Evolutionary conservation across 2,113 vertebrate species (phyloP).

Genomic region (Myotis lucifugus): DNA sequence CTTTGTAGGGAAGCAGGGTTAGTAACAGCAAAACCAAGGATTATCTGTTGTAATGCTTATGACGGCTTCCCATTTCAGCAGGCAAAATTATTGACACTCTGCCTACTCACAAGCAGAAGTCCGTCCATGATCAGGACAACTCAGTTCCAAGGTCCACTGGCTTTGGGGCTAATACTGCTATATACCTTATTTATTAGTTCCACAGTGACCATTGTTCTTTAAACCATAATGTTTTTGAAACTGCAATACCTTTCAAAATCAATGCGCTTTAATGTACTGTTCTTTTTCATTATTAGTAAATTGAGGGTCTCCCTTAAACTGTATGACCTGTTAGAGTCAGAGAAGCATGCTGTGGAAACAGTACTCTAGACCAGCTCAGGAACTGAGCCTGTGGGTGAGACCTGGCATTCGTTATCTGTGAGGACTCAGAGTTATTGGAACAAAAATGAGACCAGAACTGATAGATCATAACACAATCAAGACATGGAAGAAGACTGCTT

Average conservation of each 20-base stretch:
- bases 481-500: neutral
- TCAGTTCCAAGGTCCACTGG: neutral
- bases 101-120: neutral
- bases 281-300: neutral
- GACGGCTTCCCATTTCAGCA: neutral
- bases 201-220: neutral
- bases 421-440: neutral
- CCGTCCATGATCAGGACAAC: neutral
- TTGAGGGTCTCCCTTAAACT: neutral
- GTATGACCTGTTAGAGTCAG: neutral
- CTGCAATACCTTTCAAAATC: neutral
- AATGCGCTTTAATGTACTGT: neutral
- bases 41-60: neutral
- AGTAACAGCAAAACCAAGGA: conserved; percentile 17
- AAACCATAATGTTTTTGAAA: neutral
- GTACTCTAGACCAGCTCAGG: neutral
- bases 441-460: neutral
- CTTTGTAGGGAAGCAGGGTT: neutral
- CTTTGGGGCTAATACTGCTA: neutral
- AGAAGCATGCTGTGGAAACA: neutral
- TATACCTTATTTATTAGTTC: neutral
- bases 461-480: neutral
- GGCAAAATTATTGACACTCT: neutral
- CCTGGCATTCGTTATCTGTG: neutral
- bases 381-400: neutral